A percentile compares a stretch with the other conserved stretches of the same genome.
phyloP scores from a whole-genome alignment of 2,797 vertebrate species.

The Poecilia picta region DNA sequence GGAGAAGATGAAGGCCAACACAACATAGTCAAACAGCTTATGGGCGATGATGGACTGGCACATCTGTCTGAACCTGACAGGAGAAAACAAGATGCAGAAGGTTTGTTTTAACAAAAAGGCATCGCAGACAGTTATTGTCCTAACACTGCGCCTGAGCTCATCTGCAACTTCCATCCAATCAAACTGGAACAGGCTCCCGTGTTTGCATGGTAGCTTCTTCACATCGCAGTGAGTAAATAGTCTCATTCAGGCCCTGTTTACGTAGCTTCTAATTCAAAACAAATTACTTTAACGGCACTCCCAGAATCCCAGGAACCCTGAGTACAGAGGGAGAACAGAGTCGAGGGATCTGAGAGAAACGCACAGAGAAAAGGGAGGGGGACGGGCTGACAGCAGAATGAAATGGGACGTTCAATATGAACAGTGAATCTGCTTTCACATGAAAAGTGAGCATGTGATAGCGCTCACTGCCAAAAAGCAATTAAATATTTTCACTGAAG shows the following conservation, averaged over 20 bases:
- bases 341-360: conserved; percentile 18
- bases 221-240: conserved; percentile 44
- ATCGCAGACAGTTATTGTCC: not conserved
- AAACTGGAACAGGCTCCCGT: conserved; percentile 14
- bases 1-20: conserved; percentile 96
- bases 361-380: conserved; percentile 4
- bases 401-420: conserved; percentile 28
- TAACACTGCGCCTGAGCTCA: not conserved
- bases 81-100: not conserved
- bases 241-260: conserved; percentile 53
- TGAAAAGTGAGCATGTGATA: conserved; percentile 46
- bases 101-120: not conserved
- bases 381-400: conserved; percentile 12
- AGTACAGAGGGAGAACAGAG: conserved; percentile 30
- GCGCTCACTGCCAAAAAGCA: conserved; percentile 61
- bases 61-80: conserved; percentile 88
- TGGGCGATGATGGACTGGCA: conserved; percentile 96
- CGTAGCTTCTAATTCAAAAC: conserved; percentile 60
- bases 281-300: conserved; percentile 60
- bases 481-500: conserved; percentile 52
- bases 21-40: conserved; percentile 95
- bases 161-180: conserved; percentile 13
- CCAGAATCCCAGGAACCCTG: conserved; percentile 45
- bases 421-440: conserved; percentile 46
- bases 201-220: conserved; percentile 31